Base-by-base conservation (phyloP, 2,888 invertebrate species). In the Dicyrtomina minuta region DNA sequence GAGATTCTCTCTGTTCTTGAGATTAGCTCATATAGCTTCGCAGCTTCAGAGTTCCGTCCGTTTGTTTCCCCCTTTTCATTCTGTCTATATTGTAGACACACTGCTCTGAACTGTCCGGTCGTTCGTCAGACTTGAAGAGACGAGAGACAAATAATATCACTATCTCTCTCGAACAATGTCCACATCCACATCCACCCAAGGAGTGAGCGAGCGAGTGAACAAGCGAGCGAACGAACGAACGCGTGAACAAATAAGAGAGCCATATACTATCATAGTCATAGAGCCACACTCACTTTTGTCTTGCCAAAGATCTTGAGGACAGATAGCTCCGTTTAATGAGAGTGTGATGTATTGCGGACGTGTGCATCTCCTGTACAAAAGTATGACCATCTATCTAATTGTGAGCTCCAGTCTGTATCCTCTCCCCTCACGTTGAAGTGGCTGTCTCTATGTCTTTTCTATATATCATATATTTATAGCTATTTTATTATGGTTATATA, bases 251-350 rank as follows among this genome's bases (percentile, higher is more conserved):
- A 33, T 33, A 8, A 33, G 33, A 33, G 33, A 5, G 33, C 33
- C 33, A 62, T 62, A 46, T 46, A 62, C 62, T n/a, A n/a, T n/a
- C n/a, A n/a, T n/a, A n/a, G n/a, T n/a, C 33, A 33, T 5, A 33
- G 33, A 33, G 8, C 8, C 33, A 46, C 49, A 33, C 33, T 33
- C 62, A 49, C 49, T 49, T 49, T 62, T 17, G 22, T 22, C 13
- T 13, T 17, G 20, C 49, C 49, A 49, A 62, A 67, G 70, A 70
- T 70, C 33, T 46, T 55, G 33, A 44, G 33, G 3, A 13, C 24
- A 51, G 70, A 70, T 70, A 70, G 70, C 70, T 58, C 51, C 62
- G 56, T 70, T 62, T 70, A 70, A 70, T 70, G 70, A 70, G 66
- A 62, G 62, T 66, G 66, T 70, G 66, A 70, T 67, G 66, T 62